Percentiles rank a stretch among this genome's conserved stretches.
These are phyloP conservation scores for Antedon bifida DNA, from an alignment of 35 echinoderm and acorn worm species.

Conservation along the genomic window DNA sequence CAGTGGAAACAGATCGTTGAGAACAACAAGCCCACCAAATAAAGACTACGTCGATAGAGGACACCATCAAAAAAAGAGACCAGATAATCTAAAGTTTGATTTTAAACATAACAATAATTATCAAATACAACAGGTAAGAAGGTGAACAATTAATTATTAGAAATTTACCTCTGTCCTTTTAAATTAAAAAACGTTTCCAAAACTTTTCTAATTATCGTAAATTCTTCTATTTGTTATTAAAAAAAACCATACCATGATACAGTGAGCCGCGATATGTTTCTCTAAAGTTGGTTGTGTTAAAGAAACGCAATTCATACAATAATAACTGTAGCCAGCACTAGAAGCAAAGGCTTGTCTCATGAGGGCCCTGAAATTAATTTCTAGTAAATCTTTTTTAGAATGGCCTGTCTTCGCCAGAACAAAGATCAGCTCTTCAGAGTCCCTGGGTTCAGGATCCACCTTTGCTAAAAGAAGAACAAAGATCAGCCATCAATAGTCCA, in stretches of 20 bases:
- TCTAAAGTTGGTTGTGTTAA: too few relatives aligned
- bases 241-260: too few relatives aligned
- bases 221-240: too few relatives aligned
- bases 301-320: too few relatives aligned
- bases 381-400: background rate
- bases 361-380: too few relatives aligned
- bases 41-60: background rate
- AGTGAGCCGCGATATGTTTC: too few relatives aligned
- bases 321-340: too few relatives aligned
- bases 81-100: background rate
- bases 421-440: constrained; percentile 51
- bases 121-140: background rate
- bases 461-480: constrained; percentile 20
- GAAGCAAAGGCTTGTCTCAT: too few relatives aligned
- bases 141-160: too few relatives aligned
- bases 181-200: background rate
- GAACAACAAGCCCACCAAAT: background rate
- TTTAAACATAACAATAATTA: background rate
- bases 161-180: background rate
- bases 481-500: constrained; percentile 32
- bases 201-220: too few relatives aligned
- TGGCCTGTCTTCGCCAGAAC: constrained; percentile 28
- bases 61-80: background rate
- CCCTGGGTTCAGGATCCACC: constrained; percentile 46
- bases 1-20: background rate